Evolutionary conservation across 2,888 invertebrate genomes (phyloP), one percentile per base, ranked within the genome.

Genomic region (Trissonchulus latispiculum): DNA sequence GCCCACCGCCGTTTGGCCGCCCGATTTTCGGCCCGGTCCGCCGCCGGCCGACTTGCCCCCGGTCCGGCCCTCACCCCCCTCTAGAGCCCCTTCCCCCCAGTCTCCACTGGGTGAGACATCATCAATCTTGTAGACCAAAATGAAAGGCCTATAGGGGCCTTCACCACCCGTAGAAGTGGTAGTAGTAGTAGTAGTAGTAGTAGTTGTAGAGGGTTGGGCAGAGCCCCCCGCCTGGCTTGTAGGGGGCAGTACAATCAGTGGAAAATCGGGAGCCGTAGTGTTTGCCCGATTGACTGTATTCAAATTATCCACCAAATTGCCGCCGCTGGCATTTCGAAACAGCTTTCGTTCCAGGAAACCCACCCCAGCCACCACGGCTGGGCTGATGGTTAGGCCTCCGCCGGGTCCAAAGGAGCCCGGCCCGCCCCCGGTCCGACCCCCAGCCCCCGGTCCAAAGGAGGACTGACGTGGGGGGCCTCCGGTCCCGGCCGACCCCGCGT

Each of bases 91-190:
- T 23, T 2, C 33, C 2, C 15, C 8, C 64, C 33, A 28, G 8
- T 28, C 64, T 18, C 59, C 59, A 59, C 59, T 59, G 59, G 18
- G 18, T 8, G 31, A 36, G 64, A 48, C 23, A 48, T 74, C 72
- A 23, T 74, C 74, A 59, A 74, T 70, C 48, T 74, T 74, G 72
- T 74, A 74, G 48, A 74, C 67, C 48, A 74, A 36, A 1, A 74
- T 28, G 31, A 74, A 74, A 1, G 74, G 74, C 3, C 72, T 32
- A 36, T 66, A 72, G 48, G 48, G 48, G 48, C 48, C 48, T 48
- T 23, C 48, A 8, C 48, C 48, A 48, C 48, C 48, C 8, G 8
- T 48, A 23, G 8, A 15, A 23, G 48, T 48, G 8, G 23, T 8
- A 48, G 48, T 48, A 8, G 8, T 23, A 48, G 8, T 23, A 23